Evolutionary conservation across 2,888 invertebrate species (phyloP), one percentile per base, ranked within the genome.

Genomic region (Volucella inanis): DNA sequence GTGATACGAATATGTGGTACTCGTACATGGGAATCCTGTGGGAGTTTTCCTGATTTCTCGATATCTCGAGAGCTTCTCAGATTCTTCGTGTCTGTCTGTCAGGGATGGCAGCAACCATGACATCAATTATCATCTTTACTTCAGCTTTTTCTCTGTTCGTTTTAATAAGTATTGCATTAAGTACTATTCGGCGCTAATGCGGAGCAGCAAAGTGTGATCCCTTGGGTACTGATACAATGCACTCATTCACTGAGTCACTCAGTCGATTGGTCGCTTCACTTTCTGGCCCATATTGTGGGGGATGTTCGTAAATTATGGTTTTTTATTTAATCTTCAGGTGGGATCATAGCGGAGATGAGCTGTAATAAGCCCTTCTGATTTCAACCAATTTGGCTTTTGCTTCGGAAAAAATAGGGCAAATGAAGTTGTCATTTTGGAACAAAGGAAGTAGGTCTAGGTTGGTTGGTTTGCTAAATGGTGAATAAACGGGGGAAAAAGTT

Each of bases 311-410:
- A 75, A 71, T 75, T 75, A 75, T 54, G 59, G 18, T 31, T 47
- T 84, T 84, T 79, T 70, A 79, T 75, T 75, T 83, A 70, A 70
- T 68, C 39, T 38, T 9, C 70, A 54, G 55, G 15, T 61, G 70
- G 64, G 62, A 68, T 39, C 31, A 31, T 15, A 45, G 10, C 31
- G 31, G 57, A 31, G 62, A 39, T 52, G 47, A n/a, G 3, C 41
- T 74, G 68, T 12, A 68, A 61, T 49, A 47, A 47, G n/a, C 52
- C 6, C 6, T 6, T 64, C 41, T 78, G 78, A 74, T 83, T 67
- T 45, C 54, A 54, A 12, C 59, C 15, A 15, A 39, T 59, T 41
- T n/a, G 11, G n/a, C 2, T 41, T 59, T 15, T 59, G 18, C 38
- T 15, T 10, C 41, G 14, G 8, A 6, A 41, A 39, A 15, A 2